Percentiles rank a stretch among this genome's conserved stretches.
phyloP scores from a whole-genome alignment of 2,888 invertebrate species.

The Agrotis segetum region DNA sequence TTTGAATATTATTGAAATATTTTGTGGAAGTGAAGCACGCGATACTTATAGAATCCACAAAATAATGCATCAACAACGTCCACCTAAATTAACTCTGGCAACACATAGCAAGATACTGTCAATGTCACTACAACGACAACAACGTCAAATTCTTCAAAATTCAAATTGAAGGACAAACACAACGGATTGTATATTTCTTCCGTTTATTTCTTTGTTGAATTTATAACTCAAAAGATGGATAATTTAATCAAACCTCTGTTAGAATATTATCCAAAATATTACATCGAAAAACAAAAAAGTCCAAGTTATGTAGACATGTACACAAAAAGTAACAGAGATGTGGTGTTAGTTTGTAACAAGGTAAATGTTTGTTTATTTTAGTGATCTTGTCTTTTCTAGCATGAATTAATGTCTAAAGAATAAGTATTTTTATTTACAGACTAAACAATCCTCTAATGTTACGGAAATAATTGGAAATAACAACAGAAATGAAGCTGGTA shows the following conservation, averaged over 20 bases:
- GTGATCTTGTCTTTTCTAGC: neutral
- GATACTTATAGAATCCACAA: too few species aligned
- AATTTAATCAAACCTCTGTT: conserved; percentile 73
- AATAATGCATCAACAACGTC: too few species aligned
- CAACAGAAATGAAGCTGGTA: conserved; percentile 74
- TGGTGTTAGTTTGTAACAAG: conserved; percentile 79
- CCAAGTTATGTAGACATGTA: conserved; percentile 86
- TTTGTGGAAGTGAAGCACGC: too few species aligned
- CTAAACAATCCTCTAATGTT: conserved; percentile 66
- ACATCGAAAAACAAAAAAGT: conserved; percentile 78
- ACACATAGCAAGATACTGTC: neutral
- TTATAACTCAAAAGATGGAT: conserved; percentile 65
- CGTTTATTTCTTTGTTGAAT: neutral
- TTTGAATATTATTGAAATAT: too few species aligned
- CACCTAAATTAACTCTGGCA: neutral
- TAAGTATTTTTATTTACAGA: conserved; percentile 67
- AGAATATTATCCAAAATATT: conserved; percentile 76
- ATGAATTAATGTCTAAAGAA: neutral
- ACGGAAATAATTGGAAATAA: conserved; percentile 61
- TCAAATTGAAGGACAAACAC: conserved; percentile 28
- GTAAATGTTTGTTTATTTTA: conserved; percentile 62
- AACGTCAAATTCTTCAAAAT: conserved; percentile 13
- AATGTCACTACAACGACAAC: conserved; percentile 1
- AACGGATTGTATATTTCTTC: conserved; percentile 36
- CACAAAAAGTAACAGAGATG: conserved; percentile 76